Conservation (phyloP, 2,888 invertebrate species). For the Amitus sp. region DNA sequence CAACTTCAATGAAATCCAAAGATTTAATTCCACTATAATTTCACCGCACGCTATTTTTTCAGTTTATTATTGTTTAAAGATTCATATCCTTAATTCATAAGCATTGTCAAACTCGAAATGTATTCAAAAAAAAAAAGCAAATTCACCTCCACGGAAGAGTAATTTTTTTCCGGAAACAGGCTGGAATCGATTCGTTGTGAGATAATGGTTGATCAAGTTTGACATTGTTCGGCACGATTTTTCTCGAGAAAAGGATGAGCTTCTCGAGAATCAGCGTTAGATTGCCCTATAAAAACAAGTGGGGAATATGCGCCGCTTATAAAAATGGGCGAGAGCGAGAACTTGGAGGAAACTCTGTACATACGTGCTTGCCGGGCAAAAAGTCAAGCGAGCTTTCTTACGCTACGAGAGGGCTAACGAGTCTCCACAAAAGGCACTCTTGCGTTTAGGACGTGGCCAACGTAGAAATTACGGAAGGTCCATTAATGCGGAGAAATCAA, state of each 20-base stretch:
- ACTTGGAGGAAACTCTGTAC: conserved; percentile 33
- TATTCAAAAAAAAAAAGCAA: too few species aligned
- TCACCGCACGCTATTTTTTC: too few species aligned
- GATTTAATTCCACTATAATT: too few species aligned
- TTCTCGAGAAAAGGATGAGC: conserved; percentile 20
- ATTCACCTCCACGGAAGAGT: too few species aligned
- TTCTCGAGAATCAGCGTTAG: conserved; percentile 29
- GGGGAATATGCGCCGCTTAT: conserved; percentile 33
- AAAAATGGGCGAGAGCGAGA: conserved; percentile 33
- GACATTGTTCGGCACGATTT: conserved; percentile 8
- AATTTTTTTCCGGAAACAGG: too few species aligned
- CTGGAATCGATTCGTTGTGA: background rate
- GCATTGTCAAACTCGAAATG: too few species aligned
- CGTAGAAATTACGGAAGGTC: conserved; percentile 4
- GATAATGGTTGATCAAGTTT: conserved; percentile 30
- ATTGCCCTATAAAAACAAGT: conserved; percentile 31
- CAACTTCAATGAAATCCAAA: too few species aligned
- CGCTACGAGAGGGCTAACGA: conserved; percentile 35
- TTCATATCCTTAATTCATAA: too few species aligned
- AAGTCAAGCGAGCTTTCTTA: conserved; percentile 35
- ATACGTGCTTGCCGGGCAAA: conserved; percentile 39
- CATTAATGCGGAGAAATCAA: background rate
- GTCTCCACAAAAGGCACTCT: conserved; percentile 14
- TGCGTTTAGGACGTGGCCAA: conserved; percentile 9
- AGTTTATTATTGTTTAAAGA: too few species aligned